Percentiles rank a stretch among this genome's conserved stretches.
These are phyloP conservation scores for Hyla sarda DNA, from an alignment of 2,113 vertebrate genomes.

Conservation along the genomic window DNA sequence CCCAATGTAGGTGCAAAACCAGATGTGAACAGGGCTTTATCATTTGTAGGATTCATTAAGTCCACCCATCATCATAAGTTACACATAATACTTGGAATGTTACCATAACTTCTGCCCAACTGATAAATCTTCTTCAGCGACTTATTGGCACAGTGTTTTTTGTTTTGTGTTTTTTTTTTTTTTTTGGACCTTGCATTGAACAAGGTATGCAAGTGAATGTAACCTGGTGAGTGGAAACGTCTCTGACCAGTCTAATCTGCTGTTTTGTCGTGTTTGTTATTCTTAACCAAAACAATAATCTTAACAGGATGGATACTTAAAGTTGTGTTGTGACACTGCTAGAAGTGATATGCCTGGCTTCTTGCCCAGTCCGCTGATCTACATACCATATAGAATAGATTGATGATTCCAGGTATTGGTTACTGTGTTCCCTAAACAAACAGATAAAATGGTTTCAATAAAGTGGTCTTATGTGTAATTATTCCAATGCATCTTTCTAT, in stretches of 20 bases:
- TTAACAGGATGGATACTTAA: neutral
- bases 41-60: conserved; percentile 19
- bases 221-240: neutral
- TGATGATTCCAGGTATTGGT: neutral
- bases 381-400: neutral
- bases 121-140: neutral
- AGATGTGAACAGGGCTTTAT: too few relatives aligned
- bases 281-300: neutral
- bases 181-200: neutral
- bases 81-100: neutral
- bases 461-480: neutral
- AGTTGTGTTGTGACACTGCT: neutral
- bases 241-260: neutral
- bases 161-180: neutral
- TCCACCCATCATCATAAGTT: conserved; percentile 12
- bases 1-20: too few relatives aligned
- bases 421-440: neutral
- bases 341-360: neutral
- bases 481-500: neutral
- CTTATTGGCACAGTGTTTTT: neutral
- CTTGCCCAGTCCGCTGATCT: neutral
- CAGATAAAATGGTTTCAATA: neutral
- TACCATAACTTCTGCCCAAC: neutral
- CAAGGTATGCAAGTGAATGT: neutral
- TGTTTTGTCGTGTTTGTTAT: neutral